phyloP scores from a whole-genome alignment of 1,140 invertebrate genomes.

The Phymorhynchus buccinoides region DNA sequence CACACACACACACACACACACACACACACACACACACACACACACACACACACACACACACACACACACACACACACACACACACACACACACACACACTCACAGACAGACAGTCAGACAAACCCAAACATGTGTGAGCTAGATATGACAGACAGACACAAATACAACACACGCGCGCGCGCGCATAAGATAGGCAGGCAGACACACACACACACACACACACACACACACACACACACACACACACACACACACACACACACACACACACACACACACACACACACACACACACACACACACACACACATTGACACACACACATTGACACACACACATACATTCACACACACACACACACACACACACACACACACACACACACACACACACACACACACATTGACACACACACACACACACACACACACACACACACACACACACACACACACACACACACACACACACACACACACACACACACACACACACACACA shows the following conservation, averaged over 20 bases:
- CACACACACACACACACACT: constrained; percentile 21
- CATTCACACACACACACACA: background rate
- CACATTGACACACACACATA: background rate
- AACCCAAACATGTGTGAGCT: background rate
- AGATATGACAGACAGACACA: background rate
- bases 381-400: constrained; percentile 19
- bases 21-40: background rate
- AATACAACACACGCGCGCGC: constrained; percentile 3
- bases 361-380: background rate
- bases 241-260: background rate
- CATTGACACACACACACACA: background rate
- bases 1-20: background rate
- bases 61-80: constrained; percentile 11
- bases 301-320: background rate
- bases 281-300: constrained; percentile 11
- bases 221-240: background rate
- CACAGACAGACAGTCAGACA: constrained; percentile 26
- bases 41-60: background rate
- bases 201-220: background rate
- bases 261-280: background rate
- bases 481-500: constrained; percentile 8
- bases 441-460: background rate
- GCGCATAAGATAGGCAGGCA: no score
- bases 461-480: background rate
- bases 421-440: constrained; percentile 3